Conservation (phyloP, 2,113 vertebrate species). For the Seriola rivoliana region DNA sequence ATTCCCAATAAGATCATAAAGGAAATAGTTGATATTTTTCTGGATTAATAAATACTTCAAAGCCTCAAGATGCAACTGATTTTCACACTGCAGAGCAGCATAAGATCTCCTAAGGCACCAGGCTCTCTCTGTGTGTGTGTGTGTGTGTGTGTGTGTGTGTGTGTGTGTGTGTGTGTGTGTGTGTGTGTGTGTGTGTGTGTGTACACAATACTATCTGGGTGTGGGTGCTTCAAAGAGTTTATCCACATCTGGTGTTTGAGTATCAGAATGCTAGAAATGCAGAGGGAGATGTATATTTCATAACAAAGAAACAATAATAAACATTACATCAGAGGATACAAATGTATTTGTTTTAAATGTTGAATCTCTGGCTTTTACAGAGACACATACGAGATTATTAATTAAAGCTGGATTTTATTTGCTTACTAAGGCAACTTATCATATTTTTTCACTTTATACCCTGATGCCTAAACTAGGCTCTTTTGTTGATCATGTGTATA, state of each 20-base stretch:
- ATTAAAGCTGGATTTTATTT: neutral
- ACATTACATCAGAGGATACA: neutral
- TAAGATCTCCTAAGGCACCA: constrained; percentile 33
- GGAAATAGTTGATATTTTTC: constrained; percentile 62
- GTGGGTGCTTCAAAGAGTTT: constrained; percentile 35
- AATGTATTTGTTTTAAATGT: neutral
- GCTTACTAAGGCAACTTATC: neutral
- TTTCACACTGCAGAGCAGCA: constrained; percentile 51
- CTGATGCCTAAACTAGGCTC: neutral
- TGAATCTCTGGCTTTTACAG: neutral
- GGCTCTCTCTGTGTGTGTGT: neutral
- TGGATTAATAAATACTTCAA: constrained; percentile 73
- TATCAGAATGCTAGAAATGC: neutral
- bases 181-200: neutral
- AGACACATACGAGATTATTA: neutral
- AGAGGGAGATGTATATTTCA: neutral
- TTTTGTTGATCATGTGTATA: neutral
- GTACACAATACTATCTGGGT: constrained; percentile 9
- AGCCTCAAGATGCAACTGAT: constrained; percentile 48
- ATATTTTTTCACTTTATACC: neutral
- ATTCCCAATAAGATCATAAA: constrained; percentile 46
- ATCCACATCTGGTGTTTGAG: constrained; percentile 14
- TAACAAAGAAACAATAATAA: neutral
- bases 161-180: neutral
- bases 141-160: too few relatives aligned